phyloP scores from a whole-genome alignment of 1,140 invertebrate species.

The Drosophila setifemur region DNA sequence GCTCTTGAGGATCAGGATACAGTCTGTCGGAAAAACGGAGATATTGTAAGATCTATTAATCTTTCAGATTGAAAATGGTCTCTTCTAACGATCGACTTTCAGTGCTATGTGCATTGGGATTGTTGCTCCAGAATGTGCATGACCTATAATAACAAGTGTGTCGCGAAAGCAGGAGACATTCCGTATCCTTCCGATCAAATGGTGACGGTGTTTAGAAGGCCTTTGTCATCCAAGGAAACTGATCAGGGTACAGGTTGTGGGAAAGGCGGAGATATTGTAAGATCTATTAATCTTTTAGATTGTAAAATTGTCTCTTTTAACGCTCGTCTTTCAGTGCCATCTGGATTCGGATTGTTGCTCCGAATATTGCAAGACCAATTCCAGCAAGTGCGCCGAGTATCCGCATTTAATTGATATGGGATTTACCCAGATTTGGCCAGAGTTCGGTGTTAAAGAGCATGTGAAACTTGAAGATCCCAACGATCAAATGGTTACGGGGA shows the following conservation, averaged over 20 bases:
- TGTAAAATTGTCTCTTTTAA: background rate
- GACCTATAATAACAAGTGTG: constrained; percentile 64
- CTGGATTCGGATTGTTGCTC: constrained; percentile 70
- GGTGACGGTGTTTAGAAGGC: too few relatives aligned
- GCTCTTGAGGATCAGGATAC: background rate
- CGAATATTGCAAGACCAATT: constrained; percentile 65
- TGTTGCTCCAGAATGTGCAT: constrained; percentile 74
- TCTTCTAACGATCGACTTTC: background rate
- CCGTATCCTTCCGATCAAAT: too few relatives aligned
- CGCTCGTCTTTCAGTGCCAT: constrained; percentile 52
- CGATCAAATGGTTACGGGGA: background rate
- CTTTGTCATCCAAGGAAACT: too few relatives aligned
- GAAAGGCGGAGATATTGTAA: constrained; percentile 55
- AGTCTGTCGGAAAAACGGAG: constrained; percentile 40
- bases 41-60: constrained; percentile 50
- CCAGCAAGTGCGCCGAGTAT: constrained; percentile 30
- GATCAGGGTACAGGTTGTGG: constrained; percentile 21
- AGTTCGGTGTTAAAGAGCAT: background rate
- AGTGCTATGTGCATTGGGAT: constrained; percentile 70
- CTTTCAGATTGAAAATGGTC: background rate
- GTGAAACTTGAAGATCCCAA: background rate
- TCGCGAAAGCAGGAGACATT: too few relatives aligned
- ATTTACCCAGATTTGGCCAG: constrained; percentile 5
- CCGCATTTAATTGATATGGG: background rate
- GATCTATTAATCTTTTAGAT: background rate